Percentiles rank a stretch among this genome's conserved stretches.
phyloP scores from a whole-genome alignment of 1,140 invertebrate species.

The Harlomillsia oculata region DNA sequence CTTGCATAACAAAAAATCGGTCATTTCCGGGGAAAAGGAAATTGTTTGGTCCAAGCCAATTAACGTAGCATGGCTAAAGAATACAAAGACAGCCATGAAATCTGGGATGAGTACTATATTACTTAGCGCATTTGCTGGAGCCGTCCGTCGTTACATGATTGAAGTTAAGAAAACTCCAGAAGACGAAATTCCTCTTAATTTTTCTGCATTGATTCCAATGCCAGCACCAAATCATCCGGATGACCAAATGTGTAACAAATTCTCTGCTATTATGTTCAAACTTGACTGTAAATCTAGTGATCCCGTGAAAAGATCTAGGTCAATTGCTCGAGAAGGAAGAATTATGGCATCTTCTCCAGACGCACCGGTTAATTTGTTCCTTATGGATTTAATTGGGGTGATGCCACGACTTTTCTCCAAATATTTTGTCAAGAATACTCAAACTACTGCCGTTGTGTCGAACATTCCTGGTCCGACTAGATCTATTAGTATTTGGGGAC shows the following conservation, averaged over 20 bases:
- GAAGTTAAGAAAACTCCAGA: neutral
- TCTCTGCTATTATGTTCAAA: slow-evolving; percentile 20
- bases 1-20: slow-evolving; percentile 18
- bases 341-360: slow-evolving; percentile 20
- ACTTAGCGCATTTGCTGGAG: slow-evolving; percentile 13
- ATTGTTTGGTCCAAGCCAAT: slow-evolving; percentile 27
- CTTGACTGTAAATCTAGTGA: slow-evolving; percentile 10
- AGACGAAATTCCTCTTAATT: neutral
- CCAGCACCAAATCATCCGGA: slow-evolving; percentile 32
- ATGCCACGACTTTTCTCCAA: slow-evolving; percentile 7
- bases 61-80: slow-evolving; percentile 21
- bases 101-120: slow-evolving; percentile 27
- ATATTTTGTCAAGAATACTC: slow-evolving; percentile 24
- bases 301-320: slow-evolving; percentile 4
- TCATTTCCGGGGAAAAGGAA: slow-evolving; percentile 9
- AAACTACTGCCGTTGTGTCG: slow-evolving; percentile 28
- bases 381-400: slow-evolving; percentile 18
- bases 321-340: slow-evolving; percentile 10
- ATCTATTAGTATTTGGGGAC: slow-evolving; percentile 23
- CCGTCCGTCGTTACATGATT: slow-evolving; percentile 19
- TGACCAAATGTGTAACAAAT: slow-evolving; percentile 30
- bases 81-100: slow-evolving; percentile 15
- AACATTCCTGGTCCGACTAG: slow-evolving; percentile 25
- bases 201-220: slow-evolving; percentile 24
- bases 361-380: slow-evolving; percentile 26